Base-by-base conservation (phyloP, 2,797 vertebrate genomes). In the Catamblyrhynchus diadema region DNA sequence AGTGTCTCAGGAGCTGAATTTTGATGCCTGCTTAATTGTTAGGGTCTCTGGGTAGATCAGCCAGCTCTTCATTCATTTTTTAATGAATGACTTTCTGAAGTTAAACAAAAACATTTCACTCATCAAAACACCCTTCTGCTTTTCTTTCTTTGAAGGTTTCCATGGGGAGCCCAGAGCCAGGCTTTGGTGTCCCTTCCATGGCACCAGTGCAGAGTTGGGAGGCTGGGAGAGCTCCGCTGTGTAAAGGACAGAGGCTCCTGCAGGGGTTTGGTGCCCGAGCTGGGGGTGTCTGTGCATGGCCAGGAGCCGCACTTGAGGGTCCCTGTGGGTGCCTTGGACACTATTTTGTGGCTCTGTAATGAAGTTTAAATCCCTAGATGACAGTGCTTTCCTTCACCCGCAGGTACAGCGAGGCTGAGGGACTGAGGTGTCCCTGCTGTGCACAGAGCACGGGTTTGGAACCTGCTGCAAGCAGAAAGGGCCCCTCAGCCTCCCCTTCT, bases 371-470 rank as follows among this genome's bases (percentile, higher is more conserved):
- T 42, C 32, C 28, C 3, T 15, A 2, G 14, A 1, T 25, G 54
- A 9, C 14, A 8, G 11, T 9, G 1, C 56, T 91, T 53, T 61
- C 44, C 37, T 24, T 30, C 23, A 14, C 10, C 44, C 27, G 2
- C 14, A 7, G 17, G 27, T 5, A 5, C 16, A 12, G 3, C 0
- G n/a, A 4, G 23, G 42, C 32, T 39, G 30, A 18, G 3, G 50
- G 45, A 9, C 20, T 13, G 3, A 7, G 33, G 5, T 44, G 18
- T 5, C 9, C 8, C 10, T 10, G 6, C 3, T 7, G 6, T 10
- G 17, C 69, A 27, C 47, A 48, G 62, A 14, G 19, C 4, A 1
- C 2, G 0, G 11, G 14, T 32, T 47, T 82, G 56, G 56, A 74
- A 50, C 27, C 28, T n/a, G 48, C 22, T 85, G 41, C 11, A 20